phyloP scores from a whole-genome alignment of 1,140 invertebrate species.

The Drosophila busckii region DNA sequence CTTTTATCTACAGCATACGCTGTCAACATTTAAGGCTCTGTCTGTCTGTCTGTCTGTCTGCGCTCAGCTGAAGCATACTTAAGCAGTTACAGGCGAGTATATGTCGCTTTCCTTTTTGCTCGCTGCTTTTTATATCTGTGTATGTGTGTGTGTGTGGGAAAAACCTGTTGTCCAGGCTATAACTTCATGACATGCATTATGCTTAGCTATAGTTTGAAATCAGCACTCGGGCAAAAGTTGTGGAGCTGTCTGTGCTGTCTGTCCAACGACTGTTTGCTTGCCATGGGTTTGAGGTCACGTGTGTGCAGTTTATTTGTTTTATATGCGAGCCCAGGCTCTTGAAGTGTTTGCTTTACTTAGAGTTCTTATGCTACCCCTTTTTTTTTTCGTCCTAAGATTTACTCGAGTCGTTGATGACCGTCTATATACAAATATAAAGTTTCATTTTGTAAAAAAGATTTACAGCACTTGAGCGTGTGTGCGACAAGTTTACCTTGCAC shows the following conservation, averaged over 20 bases:
- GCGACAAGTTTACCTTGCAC: conserved; percentile 63
- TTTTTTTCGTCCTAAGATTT: no score
- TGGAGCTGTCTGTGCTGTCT: conserved; percentile 43
- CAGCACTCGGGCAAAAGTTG: conserved; percentile 26
- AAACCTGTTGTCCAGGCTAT: conserved; percentile 22
- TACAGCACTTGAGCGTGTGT: conserved; percentile 73
- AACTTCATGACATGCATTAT: conserved; percentile 43
- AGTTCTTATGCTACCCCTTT: no score
- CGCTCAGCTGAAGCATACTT: conserved; percentile 44
- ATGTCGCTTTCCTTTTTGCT: conserved; percentile 1
- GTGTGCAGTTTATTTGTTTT: conserved; percentile 70
- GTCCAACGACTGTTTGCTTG: conserved; percentile 24
- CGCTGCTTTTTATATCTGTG: background rate
- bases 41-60: no score
- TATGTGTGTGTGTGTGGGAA: conserved; percentile 13
- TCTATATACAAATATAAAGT: conserved; percentile 76
- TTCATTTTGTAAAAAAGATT: conserved; percentile 72
- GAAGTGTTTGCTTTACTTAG: conserved; percentile 72
- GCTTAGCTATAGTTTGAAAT: conserved; percentile 41
- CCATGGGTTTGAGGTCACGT: conserved; percentile 64
- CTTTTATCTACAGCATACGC: conserved; percentile 53
- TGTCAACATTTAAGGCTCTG: conserved; percentile 60
- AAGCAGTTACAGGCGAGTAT: conserved; percentile 43
- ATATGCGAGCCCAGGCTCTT: conserved; percentile 51
- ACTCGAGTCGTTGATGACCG: conserved; percentile 73